A percentile compares a stretch with the other conserved stretches of the same genome.
phyloP scores from a whole-genome alignment of 2,113 vertebrate genomes.

The Budorcas taxicolor region DNA sequence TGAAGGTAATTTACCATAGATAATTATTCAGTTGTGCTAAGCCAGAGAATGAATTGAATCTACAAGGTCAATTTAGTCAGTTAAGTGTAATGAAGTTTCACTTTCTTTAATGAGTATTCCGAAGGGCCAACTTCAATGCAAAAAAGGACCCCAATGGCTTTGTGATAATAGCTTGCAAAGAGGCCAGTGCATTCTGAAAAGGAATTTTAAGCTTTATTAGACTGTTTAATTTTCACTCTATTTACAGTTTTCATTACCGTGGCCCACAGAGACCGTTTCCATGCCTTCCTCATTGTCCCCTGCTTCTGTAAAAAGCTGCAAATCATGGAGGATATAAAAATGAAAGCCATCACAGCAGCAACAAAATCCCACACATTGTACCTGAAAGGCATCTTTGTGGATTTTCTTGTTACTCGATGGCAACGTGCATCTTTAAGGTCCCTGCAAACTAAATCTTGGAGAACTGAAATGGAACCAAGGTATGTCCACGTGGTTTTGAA shows the following conservation, averaged over 20 bases:
- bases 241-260: not conserved
- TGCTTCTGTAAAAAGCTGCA: not conserved
- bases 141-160: not conserved
- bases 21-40: not conserved
- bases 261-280: not conserved
- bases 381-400: not conserved
- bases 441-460: not conserved
- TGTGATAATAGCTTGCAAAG: not conserved
- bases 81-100: not conserved
- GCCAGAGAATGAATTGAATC: not conserved
- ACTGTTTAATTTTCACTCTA: not conserved
- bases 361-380: not conserved
- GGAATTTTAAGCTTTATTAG: not conserved
- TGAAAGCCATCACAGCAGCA: not conserved
- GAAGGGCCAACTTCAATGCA: not conserved
- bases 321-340: not conserved
- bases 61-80: not conserved
- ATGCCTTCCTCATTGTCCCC: not conserved
- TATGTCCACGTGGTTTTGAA: not conserved
- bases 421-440: not conserved
- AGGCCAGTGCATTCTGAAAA: not conserved
- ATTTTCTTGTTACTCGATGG: not conserved
- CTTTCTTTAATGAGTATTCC: not conserved
- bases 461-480: not conserved
- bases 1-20: not conserved